These are phyloP conservation scores for Cygnus olor DNA, from an alignment of 2,797 vertebrate genomes.

Conservation along the genomic window DNA sequence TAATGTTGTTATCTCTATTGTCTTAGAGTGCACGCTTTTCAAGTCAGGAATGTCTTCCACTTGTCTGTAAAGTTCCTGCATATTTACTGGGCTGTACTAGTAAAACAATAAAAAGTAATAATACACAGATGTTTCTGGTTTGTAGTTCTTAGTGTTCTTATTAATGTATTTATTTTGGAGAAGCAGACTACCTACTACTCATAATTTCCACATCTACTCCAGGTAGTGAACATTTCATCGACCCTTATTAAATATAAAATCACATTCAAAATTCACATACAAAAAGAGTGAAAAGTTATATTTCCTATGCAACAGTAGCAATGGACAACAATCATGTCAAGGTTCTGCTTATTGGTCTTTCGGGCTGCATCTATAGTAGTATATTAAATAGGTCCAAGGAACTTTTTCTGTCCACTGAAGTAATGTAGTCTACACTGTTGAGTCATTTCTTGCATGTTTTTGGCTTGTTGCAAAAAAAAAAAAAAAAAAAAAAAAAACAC, in stretches of 20 bases:
- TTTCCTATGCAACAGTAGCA: not conserved
- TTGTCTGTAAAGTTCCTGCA: not conserved
- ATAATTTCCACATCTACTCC: not conserved
- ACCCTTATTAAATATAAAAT: not conserved
- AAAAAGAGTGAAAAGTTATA: not conserved
- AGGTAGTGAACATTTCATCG: not conserved
- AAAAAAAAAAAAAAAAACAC: no score
- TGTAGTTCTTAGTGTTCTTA: not conserved
- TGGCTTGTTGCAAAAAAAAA: not conserved
- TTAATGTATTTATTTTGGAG: not conserved
- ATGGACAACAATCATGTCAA: not conserved
- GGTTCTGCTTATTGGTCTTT: not conserved
- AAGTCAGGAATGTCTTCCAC: not conserved
- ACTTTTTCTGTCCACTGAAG: not conserved
- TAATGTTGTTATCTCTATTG: slow-evolving; percentile 32
- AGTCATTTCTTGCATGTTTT: not conserved
- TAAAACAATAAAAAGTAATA: not conserved
- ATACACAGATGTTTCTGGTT: not conserved
- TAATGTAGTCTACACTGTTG: not conserved
- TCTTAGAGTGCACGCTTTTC: slow-evolving; percentile 8
- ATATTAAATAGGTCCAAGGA: not conserved
- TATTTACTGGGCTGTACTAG: not conserved
- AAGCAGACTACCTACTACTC: not conserved
- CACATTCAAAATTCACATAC: not conserved
- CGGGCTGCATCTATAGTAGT: not conserved